These are phyloP conservation scores for Serinus canaria DNA, from an alignment of 2,113 vertebrate genomes.

Conservation along the genomic window DNA sequence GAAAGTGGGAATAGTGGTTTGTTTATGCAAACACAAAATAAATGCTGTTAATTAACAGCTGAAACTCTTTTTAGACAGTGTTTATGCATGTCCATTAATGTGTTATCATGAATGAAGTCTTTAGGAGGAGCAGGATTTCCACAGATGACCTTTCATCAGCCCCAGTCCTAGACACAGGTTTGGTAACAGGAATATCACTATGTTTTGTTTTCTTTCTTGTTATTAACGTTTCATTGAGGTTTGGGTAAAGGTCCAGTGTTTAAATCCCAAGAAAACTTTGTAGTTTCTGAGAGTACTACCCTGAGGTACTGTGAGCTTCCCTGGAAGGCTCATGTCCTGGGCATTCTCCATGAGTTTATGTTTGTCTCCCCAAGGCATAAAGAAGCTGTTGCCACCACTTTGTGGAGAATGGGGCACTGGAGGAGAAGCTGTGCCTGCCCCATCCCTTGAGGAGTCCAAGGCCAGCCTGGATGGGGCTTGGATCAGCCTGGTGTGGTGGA, in stretches of 20 bases:
- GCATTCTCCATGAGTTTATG: neutral
- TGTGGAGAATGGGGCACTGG: neutral
- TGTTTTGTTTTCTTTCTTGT: neutral
- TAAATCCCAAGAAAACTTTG: neutral
- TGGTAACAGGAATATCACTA: neutral
- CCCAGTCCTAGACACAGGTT: neutral
- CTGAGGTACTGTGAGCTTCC: neutral
- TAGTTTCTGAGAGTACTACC: neutral
- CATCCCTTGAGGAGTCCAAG: neutral
- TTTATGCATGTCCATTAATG: neutral
- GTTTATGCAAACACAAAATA: neutral
- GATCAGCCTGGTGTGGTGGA: fast-evolving
- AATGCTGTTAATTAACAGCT: neutral
- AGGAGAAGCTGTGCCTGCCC: neutral
- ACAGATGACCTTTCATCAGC: neutral
- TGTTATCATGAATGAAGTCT: neutral
- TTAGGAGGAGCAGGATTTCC: neutral
- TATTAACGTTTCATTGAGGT: neutral
- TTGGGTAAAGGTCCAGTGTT: neutral
- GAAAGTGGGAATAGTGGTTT: neutral
- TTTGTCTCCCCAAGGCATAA: neutral
- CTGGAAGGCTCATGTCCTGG: neutral
- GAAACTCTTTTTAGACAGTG: neutral
- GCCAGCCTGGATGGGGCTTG: neutral
- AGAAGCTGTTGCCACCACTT: neutral